phyloP scores from a whole-genome alignment of 2,113 vertebrate species.

The Talpa occidentalis region DNA sequence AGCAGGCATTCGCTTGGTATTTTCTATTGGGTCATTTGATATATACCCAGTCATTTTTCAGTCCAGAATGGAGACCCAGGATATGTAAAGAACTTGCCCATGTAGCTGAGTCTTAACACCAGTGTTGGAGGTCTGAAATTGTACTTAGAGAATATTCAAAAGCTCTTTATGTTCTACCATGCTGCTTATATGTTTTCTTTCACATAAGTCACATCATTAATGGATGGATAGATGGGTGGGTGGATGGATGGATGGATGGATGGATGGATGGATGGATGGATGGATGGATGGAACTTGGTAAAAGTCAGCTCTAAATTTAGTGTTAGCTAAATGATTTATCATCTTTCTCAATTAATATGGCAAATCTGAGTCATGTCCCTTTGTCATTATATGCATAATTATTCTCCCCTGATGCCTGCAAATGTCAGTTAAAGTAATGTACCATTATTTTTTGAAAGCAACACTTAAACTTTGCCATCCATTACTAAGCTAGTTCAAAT shows the following conservation, averaged over 20 bases:
- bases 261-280: not conserved
- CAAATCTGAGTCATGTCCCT: not conserved
- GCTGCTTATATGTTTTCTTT: conserved; percentile 12
- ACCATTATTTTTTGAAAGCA: not conserved
- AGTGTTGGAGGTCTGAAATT: not conserved
- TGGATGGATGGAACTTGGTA: not conserved
- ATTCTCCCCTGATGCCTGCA: not conserved
- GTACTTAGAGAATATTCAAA: not conserved
- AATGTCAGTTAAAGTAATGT: not conserved
- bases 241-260: not conserved
- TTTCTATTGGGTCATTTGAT: conserved; percentile 17
- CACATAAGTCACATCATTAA: not conserved
- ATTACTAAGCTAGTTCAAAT: not conserved
- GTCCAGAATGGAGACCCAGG: not conserved
- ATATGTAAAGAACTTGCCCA: conserved; percentile 10
- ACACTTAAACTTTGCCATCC: not conserved
- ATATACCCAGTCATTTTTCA: not conserved
- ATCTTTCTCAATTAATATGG: not conserved
- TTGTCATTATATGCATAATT: not conserved
- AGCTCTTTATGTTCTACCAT: not conserved
- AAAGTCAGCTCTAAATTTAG: not conserved
- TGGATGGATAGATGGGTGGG: not conserved
- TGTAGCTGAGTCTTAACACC: not conserved
- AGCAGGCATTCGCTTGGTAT: not conserved
- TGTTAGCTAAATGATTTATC: not conserved